A percentile compares a stretch with the other conserved stretches of the same genome.
phyloP scores from a whole-genome alignment of 2,113 vertebrate species.

The Campylorhamphus procurvoides region DNA sequence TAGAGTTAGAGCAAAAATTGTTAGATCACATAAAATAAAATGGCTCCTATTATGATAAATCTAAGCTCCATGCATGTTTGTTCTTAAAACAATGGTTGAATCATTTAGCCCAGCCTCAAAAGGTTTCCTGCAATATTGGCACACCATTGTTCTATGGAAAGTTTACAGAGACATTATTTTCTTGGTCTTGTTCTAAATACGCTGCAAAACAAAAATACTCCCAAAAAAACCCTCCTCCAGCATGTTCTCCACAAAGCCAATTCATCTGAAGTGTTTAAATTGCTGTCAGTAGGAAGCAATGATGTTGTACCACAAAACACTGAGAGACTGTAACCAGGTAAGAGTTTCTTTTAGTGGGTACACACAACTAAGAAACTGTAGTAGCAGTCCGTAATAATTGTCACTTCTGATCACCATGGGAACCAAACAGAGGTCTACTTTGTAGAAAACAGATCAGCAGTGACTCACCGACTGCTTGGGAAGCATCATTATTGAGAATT shows the following conservation, averaged over 20 bases:
- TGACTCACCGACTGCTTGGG: slow-evolving; percentile 25
- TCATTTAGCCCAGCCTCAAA: not conserved
- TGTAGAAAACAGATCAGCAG: slow-evolving; percentile 52
- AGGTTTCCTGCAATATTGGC: not conserved
- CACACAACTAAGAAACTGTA: not conserved
- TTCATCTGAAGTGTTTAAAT: slow-evolving; percentile 23
- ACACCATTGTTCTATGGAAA: not conserved
- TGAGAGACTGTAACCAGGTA: not conserved
- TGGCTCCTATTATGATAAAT: not conserved
- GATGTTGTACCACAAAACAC: not conserved
- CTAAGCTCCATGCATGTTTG: not conserved
- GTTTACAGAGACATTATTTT: not conserved
- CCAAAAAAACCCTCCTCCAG: not conserved
- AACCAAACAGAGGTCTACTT: slow-evolving; percentile 47
- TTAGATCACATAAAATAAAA: not conserved
- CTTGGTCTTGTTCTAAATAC: not conserved
- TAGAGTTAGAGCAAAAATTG: not conserved
- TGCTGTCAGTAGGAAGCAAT: not conserved
- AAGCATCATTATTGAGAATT: slow-evolving; percentile 39
- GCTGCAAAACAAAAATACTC: not conserved
- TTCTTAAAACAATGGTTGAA: not conserved
- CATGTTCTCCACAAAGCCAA: not conserved
- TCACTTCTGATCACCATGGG: slow-evolving; percentile 55
- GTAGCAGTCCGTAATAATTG: slow-evolving; percentile 49
- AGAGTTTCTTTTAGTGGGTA: slow-evolving; percentile 15